Conservation (phyloP, 2,113 vertebrate species). For the Lepus timidus region DNA sequence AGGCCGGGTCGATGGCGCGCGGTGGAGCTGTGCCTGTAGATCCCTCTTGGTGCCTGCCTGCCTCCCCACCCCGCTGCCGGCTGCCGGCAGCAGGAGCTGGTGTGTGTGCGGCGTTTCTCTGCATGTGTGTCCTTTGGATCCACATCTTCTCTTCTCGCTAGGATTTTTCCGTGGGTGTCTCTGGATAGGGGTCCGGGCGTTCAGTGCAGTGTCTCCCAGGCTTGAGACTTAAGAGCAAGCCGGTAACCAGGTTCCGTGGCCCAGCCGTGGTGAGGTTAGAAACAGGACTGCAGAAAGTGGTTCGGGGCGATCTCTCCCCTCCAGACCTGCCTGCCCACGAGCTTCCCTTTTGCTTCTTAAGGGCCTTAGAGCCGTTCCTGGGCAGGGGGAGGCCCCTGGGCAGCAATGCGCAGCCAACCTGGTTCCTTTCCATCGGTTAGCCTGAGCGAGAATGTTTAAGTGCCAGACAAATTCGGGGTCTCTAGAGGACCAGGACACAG, state of each 20-base stretch:
- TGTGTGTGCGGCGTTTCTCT: background rate
- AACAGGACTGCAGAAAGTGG: background rate
- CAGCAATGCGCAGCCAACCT: too few relatives aligned
- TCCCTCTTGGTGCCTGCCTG: background rate
- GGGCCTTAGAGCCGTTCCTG: background rate
- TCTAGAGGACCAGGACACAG: background rate
- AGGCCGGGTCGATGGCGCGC: background rate
- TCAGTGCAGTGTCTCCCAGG: background rate
- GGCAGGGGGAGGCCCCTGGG: rapidly evolving
- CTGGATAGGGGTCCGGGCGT: background rate
- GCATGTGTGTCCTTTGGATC: background rate
- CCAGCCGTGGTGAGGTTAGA: background rate
- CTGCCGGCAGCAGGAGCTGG: background rate
- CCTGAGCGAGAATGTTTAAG: background rate
- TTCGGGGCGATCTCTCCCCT: background rate
- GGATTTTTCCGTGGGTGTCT: background rate
- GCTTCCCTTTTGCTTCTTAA: background rate
- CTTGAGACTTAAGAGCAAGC: background rate
- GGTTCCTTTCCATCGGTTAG: background rate
- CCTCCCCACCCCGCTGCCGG: background rate
- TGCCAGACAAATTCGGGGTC: background rate
- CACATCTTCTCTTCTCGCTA: background rate
- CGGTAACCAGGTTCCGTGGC: background rate
- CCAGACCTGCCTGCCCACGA: background rate
- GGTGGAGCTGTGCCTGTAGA: background rate